Evolutionary conservation across 1,140 invertebrate species (phyloP).

Genomic region (Onthophagus taurus): DNA sequence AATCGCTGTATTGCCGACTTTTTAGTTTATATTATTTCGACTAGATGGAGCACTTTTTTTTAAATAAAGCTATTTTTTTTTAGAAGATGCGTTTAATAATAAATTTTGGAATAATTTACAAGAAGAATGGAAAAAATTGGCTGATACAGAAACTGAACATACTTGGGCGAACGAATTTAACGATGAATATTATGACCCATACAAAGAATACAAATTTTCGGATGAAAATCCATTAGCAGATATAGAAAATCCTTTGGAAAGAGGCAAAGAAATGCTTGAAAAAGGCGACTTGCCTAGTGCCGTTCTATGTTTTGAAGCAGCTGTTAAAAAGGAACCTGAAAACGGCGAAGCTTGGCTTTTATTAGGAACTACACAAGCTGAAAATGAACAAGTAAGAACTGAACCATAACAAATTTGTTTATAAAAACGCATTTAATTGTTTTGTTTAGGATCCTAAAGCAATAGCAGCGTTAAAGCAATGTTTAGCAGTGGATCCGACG

Average conservation of each 20-base stretch:
- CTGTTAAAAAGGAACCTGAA: constrained; percentile 74
- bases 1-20: no score
- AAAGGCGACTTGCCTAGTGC: constrained; percentile 89
- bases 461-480: constrained; percentile 81
- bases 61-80: no score
- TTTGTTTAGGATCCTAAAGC: constrained; percentile 64
- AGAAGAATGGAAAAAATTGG: constrained; percentile 65
- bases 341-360: constrained; percentile 75
- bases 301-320: constrained; percentile 93
- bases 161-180: constrained; percentile 60
- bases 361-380: constrained; percentile 82
- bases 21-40: no score
- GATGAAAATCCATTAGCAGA: constrained; percentile 80
- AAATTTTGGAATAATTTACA: constrained; percentile 69
- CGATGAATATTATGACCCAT: constrained; percentile 49
- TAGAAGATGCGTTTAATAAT: constrained; percentile 43
- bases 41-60: no score
- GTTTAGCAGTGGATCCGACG: constrained; percentile 68
- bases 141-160: constrained; percentile 45
- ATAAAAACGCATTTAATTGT: not conserved
- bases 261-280: constrained; percentile 73
- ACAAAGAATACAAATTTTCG: constrained; percentile 74
- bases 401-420: not conserved
- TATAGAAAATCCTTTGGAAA: constrained; percentile 71
- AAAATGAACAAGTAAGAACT: constrained; percentile 65